Percentiles rank a stretch among this genome's conserved stretches.
phyloP scores from a whole-genome alignment of 1,140 invertebrate species.

The Hyles euphorbiae region DNA sequence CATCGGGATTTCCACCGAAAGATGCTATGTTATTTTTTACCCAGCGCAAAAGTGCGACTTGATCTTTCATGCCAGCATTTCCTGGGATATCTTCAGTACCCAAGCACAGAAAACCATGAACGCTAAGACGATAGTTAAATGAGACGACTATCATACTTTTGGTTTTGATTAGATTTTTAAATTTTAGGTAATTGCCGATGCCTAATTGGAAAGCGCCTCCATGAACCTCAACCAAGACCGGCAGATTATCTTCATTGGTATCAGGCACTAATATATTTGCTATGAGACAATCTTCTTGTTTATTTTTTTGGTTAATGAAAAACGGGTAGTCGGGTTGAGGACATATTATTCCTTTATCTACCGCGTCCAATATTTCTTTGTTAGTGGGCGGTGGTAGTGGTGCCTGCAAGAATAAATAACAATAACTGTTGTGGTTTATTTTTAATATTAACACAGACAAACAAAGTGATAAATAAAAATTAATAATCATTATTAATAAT shows the following conservation, averaged over 20 bases:
- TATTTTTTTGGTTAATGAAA: too few relatives aligned
- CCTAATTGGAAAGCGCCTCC: slow-evolving; percentile 35
- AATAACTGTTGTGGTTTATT: too few relatives aligned
- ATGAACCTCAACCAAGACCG: slow-evolving; percentile 45
- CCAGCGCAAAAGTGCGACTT: slow-evolving; percentile 30
- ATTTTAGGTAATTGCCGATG: slow-evolving; percentile 13
- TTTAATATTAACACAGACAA: too few relatives aligned
- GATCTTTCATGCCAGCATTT: slow-evolving; percentile 44
- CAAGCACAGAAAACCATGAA: slow-evolving; percentile 33
- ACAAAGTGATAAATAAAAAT: too few relatives aligned
- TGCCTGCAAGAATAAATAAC: slow-evolving; percentile 33
- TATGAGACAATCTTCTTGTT: too few relatives aligned
- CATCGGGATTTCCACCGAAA: slow-evolving; percentile 37
- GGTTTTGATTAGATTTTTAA: slow-evolving; percentile 17
- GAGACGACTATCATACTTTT: slow-evolving; percentile 26
- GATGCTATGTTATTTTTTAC: slow-evolving; percentile 26
- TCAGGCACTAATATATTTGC: too few relatives aligned
- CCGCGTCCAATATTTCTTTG: slow-evolving; percentile 33
- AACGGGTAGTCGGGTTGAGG: too few relatives aligned
- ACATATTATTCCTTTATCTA: too few relatives aligned
- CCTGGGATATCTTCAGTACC: slow-evolving; percentile 30
- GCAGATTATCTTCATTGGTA: slow-evolving; percentile 36
- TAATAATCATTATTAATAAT: too few relatives aligned
- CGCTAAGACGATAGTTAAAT: slow-evolving; percentile 34
- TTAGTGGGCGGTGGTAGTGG: slow-evolving; percentile 36